Base-by-base conservation (phyloP, 2,797 vertebrate genomes). In the Urosaurus nigricauda region DNA sequence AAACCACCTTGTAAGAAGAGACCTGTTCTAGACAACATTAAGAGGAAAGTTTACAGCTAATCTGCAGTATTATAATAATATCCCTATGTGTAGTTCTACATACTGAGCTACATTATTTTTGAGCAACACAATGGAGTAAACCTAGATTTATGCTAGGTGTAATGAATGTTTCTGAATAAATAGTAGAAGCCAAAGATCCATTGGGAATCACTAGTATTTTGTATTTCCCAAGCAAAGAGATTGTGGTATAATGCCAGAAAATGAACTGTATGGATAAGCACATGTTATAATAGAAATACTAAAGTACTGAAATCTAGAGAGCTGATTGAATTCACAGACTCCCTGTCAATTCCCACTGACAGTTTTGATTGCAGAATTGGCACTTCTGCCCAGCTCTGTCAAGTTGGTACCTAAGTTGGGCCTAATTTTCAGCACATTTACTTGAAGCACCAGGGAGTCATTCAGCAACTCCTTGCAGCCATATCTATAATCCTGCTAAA, bases 291-390 rank as follows among this genome's bases (percentile, higher is more conserved):
- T 21, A 71, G 16, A 71, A 58, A 87, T 40, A 53, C 26, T 32
- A 60, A 78, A 70, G 24, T 40, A 47, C 35, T 80, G 47, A 43
- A 73, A 37, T 65, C 8, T 83, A 32, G 63, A 70, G 37, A 60
- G 63, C 12, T 35, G 12, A 17, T 65, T 65, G 37, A 68, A 70
- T 51, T 68, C 75, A 60, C 21, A 53, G 37, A 12, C 32, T 53
- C 32, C 47, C 51, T 26, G 26, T 32, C 56, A 17, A 82, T 35
- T 53, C 56, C 37, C 29, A 37, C 21, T 79, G 75, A 43, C 47
- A 32, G 14, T 53, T 70, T 37, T 87, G 60, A 86, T n/a, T 81
- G 86, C 60, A 79, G 26, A 40, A 71, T 56, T 21, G 35, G 68
- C 35, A 40, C 16, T 79, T 65, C 37, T 47, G 60, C 3, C 29